A percentile compares a stretch with the other conserved stretches of the same genome.
phyloP scores from a whole-genome alignment of 2,888 invertebrate species.

The Orthosia gracilis region DNA sequence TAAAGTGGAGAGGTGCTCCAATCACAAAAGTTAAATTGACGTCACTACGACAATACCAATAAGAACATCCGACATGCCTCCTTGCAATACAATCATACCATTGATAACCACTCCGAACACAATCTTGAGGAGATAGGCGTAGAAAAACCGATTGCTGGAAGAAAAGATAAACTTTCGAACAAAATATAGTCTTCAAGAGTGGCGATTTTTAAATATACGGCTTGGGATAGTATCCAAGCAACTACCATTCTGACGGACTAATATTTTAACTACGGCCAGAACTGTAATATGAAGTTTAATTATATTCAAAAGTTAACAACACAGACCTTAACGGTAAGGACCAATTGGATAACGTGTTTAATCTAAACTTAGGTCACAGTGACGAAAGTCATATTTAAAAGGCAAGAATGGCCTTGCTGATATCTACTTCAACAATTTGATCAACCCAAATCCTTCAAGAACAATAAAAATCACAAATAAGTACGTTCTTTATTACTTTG shows the following conservation, averaged over 20 bases:
- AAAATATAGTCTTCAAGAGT: neutral
- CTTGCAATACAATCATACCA: slow-evolving; percentile 42
- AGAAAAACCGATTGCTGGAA: neutral
- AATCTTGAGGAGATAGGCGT: neutral
- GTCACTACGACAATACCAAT: slow-evolving; percentile 43
- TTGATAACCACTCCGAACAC: slow-evolving; percentile 13
- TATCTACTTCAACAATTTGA: neutral
- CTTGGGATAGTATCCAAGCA: neutral
- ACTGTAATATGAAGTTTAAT: neutral
- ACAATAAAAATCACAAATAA: slow-evolving; percentile 31
- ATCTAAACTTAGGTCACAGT: neutral
- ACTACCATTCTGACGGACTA: neutral
- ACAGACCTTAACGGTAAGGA: neutral
- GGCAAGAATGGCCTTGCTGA: neutral
- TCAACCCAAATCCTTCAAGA: slow-evolving; percentile 13
- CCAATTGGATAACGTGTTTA: neutral
- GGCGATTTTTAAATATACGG: no score
- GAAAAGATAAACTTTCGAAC: neutral
- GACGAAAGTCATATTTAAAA: no score
- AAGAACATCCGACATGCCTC: slow-evolving; percentile 33
- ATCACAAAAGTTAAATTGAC: slow-evolving; percentile 61
- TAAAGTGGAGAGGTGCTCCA: slow-evolving; percentile 44
- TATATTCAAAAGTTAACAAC: neutral
- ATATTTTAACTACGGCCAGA: neutral
- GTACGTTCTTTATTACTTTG: slow-evolving; percentile 27